Evolutionary conservation across 2,113 vertebrate species (phyloP).

Genomic region (Sceloporus undulatus): DNA sequence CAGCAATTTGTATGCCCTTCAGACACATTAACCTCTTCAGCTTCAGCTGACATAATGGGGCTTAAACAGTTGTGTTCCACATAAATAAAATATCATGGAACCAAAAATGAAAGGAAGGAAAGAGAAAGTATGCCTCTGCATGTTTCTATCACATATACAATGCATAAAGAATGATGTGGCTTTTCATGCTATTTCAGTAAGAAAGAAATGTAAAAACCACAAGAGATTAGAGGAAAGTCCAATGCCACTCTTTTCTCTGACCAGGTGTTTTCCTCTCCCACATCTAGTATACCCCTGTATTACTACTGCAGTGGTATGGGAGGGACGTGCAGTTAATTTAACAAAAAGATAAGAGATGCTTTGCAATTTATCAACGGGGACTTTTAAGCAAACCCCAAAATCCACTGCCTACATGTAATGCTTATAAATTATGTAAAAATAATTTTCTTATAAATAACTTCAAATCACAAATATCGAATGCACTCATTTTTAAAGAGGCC

Average conservation of each 20-base stretch:
- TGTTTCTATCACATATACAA: not conserved
- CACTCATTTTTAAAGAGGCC: not conserved
- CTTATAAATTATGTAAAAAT: not conserved
- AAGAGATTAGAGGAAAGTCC: not conserved
- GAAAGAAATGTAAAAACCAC: not conserved
- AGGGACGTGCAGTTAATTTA: not conserved
- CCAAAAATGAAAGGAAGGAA: not conserved
- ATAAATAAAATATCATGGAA: not conserved
- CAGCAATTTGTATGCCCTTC: not conserved
- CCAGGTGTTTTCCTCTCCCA: not conserved
- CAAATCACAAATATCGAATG: not conserved
- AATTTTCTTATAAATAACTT: not conserved
- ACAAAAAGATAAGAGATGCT: not conserved
- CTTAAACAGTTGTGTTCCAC: not conserved
- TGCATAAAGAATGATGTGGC: too few species aligned
- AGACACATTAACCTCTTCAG: not conserved
- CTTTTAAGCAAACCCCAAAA: not conserved
- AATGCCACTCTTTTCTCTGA: not conserved
- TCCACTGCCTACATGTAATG: not conserved
- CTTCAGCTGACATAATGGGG: not conserved
- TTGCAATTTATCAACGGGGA: not conserved
- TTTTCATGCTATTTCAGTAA: not conserved
- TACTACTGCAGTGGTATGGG: not conserved
- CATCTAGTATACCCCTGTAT: too few species aligned
- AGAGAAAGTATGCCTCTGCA: not conserved